A percentile compares a stretch with the other conserved stretches of the same genome.
These are phyloP conservation scores for Indicator maculatus DNA, from an alignment of 2,113 vertebrate genomes.

Conservation along the genomic window DNA sequence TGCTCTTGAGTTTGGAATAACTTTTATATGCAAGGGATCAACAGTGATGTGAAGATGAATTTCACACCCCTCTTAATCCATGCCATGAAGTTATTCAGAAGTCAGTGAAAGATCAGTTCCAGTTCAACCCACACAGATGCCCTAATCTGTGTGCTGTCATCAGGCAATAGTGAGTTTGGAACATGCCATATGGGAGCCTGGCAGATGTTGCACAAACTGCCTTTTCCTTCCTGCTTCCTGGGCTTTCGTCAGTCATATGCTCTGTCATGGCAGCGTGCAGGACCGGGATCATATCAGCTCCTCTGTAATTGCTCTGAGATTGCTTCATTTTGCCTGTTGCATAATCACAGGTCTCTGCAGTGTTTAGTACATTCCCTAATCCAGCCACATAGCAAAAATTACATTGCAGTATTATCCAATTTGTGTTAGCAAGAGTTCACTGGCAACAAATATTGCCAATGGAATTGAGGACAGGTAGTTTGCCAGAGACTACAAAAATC, in stretches of 20 bases:
- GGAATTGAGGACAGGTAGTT: background rate
- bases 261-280: background rate
- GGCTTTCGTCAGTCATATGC: background rate
- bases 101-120: conserved; percentile 65
- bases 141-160: conserved; percentile 66
- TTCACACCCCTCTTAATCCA: conserved; percentile 21
- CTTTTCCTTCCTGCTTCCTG: conserved; percentile 54
- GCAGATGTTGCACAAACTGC: conserved; percentile 53
- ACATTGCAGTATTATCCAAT: background rate
- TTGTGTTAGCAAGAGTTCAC: background rate
- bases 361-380: background rate
- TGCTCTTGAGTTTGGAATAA: conserved; percentile 46
- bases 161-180: conserved; percentile 57
- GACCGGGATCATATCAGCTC: background rate
- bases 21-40: conserved; percentile 23
- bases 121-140: conserved; percentile 53
- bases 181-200: conserved; percentile 44
- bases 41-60: conserved; percentile 49
- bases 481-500: background rate
- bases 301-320: background rate
- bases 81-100: conserved; percentile 56
- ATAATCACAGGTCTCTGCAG: rapidly evolving
- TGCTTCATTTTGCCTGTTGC: background rate
- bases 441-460: background rate
- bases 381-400: background rate